Base-by-base conservation (phyloP, 2,797 vertebrate genomes). In the Lepus townsendii region DNA sequence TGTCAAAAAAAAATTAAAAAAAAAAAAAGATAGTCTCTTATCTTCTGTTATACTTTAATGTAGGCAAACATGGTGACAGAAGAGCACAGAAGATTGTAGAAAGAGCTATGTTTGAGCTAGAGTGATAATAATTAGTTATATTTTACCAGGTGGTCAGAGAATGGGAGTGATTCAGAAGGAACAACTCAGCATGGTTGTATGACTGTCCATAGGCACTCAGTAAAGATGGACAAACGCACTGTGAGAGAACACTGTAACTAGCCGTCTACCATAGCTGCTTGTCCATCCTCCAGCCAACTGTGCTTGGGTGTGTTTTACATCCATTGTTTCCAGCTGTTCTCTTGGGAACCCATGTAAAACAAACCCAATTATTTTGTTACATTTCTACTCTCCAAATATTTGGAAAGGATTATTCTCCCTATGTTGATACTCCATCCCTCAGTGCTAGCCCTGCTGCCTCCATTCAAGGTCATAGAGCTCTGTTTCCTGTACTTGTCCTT, bases 361-460 rank as follows among this genome's bases (percentile, higher is more conserved):
- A 84, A 80, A 88, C 88, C 38, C 57, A 86, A 32, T 75, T 68
- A 47, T 76, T 83, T 83, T 85, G 42, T 68, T 72, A 11, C 3
- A 38, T 75, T 88, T 93, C 65, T 90, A 24, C 42, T 84, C 32
- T 78, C 38, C 50, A 76, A 16, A n/a, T 90, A 62, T 76, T 93
- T 71, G 26, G n/a, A 89, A 93, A 89, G 30, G 5, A 2, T 66
- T 12, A 1, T 76, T 83, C 35, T 83, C 94, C 38, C 22, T 9
- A 47, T 17, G 66, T 38, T 66, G 42, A 75, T 1, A 32, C 13
- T 5, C 19, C 60, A 3, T 7, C 24, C 5, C 57, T 2, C 10
- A 47, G 1, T 11, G 14, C 77, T 32, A 0, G 1, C 10, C 24
- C 3, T n/a, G 3, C 57, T 20, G 47, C 52, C 27, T 68, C 38